These are phyloP conservation scores for Gonocerus acuteangulatus DNA, from an alignment of 2,888 invertebrate genomes.

Conservation along the genomic window DNA sequence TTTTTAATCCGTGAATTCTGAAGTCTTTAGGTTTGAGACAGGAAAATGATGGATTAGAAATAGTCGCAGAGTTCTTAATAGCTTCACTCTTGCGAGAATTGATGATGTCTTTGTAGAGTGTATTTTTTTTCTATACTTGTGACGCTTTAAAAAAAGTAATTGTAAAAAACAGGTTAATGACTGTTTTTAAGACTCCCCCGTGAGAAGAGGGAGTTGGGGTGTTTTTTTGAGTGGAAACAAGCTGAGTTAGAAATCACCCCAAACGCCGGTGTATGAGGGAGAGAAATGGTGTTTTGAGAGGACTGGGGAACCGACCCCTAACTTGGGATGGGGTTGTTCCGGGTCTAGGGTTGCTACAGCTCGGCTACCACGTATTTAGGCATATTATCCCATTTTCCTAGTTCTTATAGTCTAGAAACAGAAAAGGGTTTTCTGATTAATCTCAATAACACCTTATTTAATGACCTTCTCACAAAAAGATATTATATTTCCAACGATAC, in stretches of 20 bases:
- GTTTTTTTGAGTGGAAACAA: conserved; percentile 5
- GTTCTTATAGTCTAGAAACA: too few relatives aligned
- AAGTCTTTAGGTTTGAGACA: neutral
- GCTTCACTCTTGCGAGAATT: conserved; percentile 7
- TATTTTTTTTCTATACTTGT: neutral
- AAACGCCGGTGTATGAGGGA: too few relatives aligned
- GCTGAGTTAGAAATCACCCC: too few relatives aligned
- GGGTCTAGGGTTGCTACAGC: neutral
- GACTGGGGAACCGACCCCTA: conserved; percentile 2
- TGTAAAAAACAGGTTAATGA: conserved; percentile 22
- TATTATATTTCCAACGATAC: too few relatives aligned
- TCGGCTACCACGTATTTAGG: too few relatives aligned
- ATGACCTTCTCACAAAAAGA: too few relatives aligned
- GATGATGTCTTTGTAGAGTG: conserved; percentile 16
- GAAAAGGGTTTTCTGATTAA: too few relatives aligned
- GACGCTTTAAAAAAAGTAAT: neutral
- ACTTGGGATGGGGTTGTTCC: neutral
- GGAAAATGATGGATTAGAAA: conserved; percentile 14
- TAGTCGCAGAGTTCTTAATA: conserved; percentile 5
- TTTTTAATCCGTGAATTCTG: conserved; percentile 11
- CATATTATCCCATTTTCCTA: too few relatives aligned
- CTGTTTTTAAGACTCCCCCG: conserved; percentile 15
- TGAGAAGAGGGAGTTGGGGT: neutral
- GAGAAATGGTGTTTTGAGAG: too few relatives aligned
- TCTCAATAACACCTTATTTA: too few relatives aligned